Conservation (phyloP, 2,113 vertebrate species). For the Gymnobelideus leadbeateri region DNA sequence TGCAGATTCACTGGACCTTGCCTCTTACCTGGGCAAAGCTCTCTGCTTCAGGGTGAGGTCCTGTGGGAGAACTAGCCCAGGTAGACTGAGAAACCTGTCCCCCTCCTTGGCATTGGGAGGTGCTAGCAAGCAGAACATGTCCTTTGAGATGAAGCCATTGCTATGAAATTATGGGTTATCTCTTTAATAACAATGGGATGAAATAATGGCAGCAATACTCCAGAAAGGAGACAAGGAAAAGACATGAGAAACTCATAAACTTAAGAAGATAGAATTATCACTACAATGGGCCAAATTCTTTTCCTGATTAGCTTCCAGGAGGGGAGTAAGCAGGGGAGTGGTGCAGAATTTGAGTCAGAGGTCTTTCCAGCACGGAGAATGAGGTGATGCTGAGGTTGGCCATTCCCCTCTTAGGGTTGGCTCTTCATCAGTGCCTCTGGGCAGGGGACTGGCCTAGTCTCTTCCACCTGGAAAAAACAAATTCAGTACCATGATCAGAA, state of each 20-base stretch:
- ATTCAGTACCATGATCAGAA: not conserved
- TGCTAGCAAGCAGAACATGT: slow-evolving; percentile 73
- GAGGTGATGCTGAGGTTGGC: not conserved
- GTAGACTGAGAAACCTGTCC: slow-evolving; percentile 4
- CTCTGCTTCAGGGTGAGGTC: slow-evolving; percentile 25
- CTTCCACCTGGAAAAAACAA: not conserved
- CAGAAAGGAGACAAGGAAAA: slow-evolving; percentile 62
- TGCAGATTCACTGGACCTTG: not conserved
- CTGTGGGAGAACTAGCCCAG: slow-evolving; percentile 29
- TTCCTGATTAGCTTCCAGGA: not conserved
- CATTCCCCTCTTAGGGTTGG: too few species aligned
- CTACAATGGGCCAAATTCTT: not conserved
- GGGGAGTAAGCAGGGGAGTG: not conserved
- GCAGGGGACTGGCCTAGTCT: not conserved
- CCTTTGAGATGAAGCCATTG: slow-evolving; percentile 79
- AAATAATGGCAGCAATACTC: slow-evolving; percentile 64
- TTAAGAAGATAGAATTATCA: not conserved
- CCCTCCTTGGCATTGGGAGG: slow-evolving; percentile 68
- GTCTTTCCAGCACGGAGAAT: not conserved
- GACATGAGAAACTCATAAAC: slow-evolving; percentile 46
- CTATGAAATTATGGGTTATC: slow-evolving; percentile 77
- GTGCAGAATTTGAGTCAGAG: slow-evolving; percentile 9
- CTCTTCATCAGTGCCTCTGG: not conserved
- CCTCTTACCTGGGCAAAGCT: slow-evolving; percentile 18
- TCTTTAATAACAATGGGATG: slow-evolving; percentile 75